Evolutionary conservation across 2,888 invertebrate genomes (phyloP), one percentile per base, ranked within the genome.

Genomic region (Dicranocentrus wangi): DNA sequence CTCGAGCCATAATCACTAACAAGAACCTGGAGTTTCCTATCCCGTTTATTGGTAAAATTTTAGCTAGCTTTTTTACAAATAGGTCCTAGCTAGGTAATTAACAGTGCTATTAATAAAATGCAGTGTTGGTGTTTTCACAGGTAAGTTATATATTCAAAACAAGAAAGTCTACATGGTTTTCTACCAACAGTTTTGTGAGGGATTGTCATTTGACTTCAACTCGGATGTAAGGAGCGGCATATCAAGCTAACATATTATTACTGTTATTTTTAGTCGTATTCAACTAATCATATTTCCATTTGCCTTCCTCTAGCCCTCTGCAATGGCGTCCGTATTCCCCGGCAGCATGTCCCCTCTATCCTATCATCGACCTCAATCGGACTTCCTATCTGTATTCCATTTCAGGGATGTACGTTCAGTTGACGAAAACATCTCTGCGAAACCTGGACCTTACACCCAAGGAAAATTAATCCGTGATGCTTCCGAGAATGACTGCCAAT

Each of bases 351-450:
- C 85, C 8, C 85, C 85, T 2, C 75, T 85, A 5, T 27, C 51
- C 15, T 47, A 77, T 7, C 84, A 85, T 69, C 81, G 83, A 17
- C 84, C 85, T 0, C 39, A 75, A 15, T 43, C 66, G 10, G 42
- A 72, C 10, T 84, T 79, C 55, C 70, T 73, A n/a, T 85, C 85
- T 8, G 84, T 85, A 0, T 85, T 85, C 60, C 85, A 85, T 60
- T 70, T 82, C 23, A 28, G 79, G n/a, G 84, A 85, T 65, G 76
- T 85, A 27, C 79, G 82, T 0, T 81, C 82, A 10, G 83, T 85
- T 1, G 78, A 78, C 21, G 77, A 82, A 25, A 60, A 60, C 32
- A 76, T 60, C 1, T 13, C 76, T 39, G 65, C 55, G 2, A 76
- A 15, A 15, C 68, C 76, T 17, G 21, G 60, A 5, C 43, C 47